Evolutionary conservation across 2,113 vertebrate genomes (phyloP).

Genomic region (Ovis canadensis): DNA sequence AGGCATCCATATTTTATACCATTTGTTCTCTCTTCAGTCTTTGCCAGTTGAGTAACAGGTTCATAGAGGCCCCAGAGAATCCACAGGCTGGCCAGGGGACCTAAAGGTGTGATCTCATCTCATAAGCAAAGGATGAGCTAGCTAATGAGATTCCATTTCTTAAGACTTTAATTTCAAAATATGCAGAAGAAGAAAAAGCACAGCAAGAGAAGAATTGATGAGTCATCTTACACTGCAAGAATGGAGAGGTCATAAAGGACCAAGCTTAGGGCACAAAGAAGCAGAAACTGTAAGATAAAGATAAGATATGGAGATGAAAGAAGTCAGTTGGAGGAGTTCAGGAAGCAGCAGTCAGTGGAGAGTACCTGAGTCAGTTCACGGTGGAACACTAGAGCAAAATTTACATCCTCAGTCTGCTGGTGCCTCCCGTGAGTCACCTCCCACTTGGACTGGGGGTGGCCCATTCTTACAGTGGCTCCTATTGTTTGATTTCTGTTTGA

Average conservation of each 20-base stretch:
- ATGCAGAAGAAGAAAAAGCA: background rate
- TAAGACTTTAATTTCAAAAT: constrained; percentile 7
- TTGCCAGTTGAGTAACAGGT: background rate
- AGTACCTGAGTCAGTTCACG: background rate
- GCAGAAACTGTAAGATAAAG: background rate
- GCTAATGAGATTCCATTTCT: background rate
- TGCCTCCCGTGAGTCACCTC: background rate
- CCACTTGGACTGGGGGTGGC: no score
- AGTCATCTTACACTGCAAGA: background rate
- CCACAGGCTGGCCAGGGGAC: background rate
- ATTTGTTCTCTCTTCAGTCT: background rate
- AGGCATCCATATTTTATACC: background rate
- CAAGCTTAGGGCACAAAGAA: background rate
- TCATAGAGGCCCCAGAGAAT: background rate
- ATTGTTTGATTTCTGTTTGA: background rate
- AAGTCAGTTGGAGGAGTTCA: background rate
- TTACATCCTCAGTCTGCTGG: background rate
- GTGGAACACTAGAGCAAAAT: background rate
- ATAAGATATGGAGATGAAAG: background rate
- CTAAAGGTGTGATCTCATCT: background rate
- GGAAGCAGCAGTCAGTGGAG: background rate
- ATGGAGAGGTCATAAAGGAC: background rate
- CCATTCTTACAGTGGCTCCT: background rate
- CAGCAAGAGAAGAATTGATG: background rate
- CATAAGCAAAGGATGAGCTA: background rate